These are phyloP conservation scores for Sphaerophoria rueppellii DNA, from an alignment of 2,888 invertebrate genomes.

Conservation along the genomic window DNA sequence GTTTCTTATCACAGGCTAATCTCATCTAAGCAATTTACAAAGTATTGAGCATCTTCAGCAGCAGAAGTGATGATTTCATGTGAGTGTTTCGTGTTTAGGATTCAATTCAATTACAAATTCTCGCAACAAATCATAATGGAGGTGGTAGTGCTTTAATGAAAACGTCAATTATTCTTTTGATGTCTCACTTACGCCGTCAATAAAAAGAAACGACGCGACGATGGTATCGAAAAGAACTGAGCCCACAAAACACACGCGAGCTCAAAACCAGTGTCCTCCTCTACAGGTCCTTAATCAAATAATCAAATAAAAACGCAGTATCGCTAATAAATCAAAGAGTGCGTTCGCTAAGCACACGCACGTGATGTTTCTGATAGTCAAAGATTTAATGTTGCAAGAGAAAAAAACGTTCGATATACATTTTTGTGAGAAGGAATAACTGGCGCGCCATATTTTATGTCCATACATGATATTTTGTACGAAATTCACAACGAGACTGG, in stretches of 20 bases:
- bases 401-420: background rate
- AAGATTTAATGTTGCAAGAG: background rate
- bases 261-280: background rate
- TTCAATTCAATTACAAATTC: slow-evolving; percentile 51
- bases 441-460: too few relatives aligned
- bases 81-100: slow-evolving; percentile 30
- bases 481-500: too few relatives aligned
- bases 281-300: slow-evolving; percentile 24
- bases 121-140: slow-evolving; percentile 14
- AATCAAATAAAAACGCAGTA: slow-evolving; percentile 26
- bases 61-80: slow-evolving; percentile 5
- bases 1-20: slow-evolving; percentile 18
- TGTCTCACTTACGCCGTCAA: slow-evolving; percentile 44
- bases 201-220: background rate
- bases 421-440: background rate
- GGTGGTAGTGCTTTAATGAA: background rate
- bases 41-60: slow-evolving; percentile 36
- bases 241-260: background rate
- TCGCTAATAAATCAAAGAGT: slow-evolving; percentile 13
- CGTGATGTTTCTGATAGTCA: background rate
- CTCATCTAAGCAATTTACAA: slow-evolving; percentile 11
- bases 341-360: slow-evolving; percentile 5
- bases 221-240: background rate
- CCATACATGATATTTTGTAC: too few relatives aligned
- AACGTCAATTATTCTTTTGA: slow-evolving; percentile 45